Evolutionary conservation across 1,140 invertebrate species (phyloP), one percentile per base, ranked within the genome.

Genomic region (Panagrolaimus sp.): DNA sequence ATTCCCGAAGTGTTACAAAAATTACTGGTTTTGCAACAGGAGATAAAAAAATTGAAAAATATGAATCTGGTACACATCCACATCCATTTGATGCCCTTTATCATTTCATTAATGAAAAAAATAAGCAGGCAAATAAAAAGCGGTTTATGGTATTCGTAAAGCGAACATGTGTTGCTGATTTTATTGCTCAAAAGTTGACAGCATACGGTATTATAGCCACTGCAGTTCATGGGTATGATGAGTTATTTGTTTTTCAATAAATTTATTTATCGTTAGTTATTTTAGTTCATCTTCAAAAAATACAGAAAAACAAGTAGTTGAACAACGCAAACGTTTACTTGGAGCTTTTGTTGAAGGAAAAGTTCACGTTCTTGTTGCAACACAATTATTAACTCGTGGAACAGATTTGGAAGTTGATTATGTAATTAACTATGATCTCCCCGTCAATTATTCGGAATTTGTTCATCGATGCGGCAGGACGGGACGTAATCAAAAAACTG

Each of bases 391-490:
- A 0, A 58, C 52, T 21, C 52, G 52, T 10, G 52, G 52, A 21
- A 58, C 28, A 21, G 52, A 58, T 28, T 2, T 14, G 0, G 52
- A 58, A 12, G n/a, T 17, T 8, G 52, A 58, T 58, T 12, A 26
- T 28, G 52, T 58, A 0, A 58, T 58, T 28, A 58, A 58, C 17
- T 58, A 58, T n/a, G 52, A 58, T n/a, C 21, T 58, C 5, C 52
- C 52, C 10, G 28, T 28, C n/a, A 26, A 21, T 58, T 28, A 21
- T 24, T 26, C 52, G 15, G 52, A 21, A 17, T 58, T 21, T 21
- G 28, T 58, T 58, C 52, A 58, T 58, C 52, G 52, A 0, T 58
- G 21, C 10, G 52, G 52, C 17, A 12, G 52, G 1, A 28, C 28
- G 2, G 52, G 52, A 58, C 15, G 52, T 21, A 58, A 58, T 26